Evolutionary conservation across 2,888 invertebrate genomes (phyloP).

Genomic region (Xiphydria camelus): DNA sequence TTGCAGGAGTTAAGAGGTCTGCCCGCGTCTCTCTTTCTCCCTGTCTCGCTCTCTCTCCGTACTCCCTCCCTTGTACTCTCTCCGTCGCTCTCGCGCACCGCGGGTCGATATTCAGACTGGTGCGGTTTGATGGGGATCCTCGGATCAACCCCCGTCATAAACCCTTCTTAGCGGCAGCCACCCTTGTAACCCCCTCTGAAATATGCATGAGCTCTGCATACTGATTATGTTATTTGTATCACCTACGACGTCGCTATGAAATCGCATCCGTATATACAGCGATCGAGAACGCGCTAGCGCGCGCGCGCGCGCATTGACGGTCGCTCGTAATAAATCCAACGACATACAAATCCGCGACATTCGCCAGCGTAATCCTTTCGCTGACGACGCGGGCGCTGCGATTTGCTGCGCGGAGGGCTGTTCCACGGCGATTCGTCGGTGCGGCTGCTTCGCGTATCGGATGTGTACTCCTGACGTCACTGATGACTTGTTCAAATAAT

Average conservation of each 20-base stretch:
- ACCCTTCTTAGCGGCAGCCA: conserved; percentile 54
- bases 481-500: too few species aligned
- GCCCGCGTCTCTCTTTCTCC: conserved; percentile 20
- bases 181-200: conserved; percentile 42
- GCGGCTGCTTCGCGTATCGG: too few species aligned
- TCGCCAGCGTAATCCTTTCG: too few species aligned
- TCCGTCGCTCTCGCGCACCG: conserved; percentile 17
- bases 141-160: conserved; percentile 58
- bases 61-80: conserved; percentile 17
- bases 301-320: too few species aligned
- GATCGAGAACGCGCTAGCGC: too few species aligned
- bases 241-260: conserved; percentile 29
- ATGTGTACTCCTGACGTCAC: too few species aligned
- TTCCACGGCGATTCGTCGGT: too few species aligned
- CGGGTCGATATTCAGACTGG: conserved; percentile 51
- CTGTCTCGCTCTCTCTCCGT: conserved; percentile 17
- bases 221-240: conserved; percentile 57
- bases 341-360: too few species aligned
- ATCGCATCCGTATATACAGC: conserved; percentile 19
- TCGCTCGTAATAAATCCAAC: too few species aligned
- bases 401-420: too few species aligned
- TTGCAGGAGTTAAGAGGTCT: conserved; percentile 57
- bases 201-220: conserved; percentile 56
- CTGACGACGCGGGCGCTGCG: too few species aligned
- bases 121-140: conserved; percentile 56